phyloP scores from a whole-genome alignment of 2,113 vertebrate species.

The Microcebus griseorufus region DNA sequence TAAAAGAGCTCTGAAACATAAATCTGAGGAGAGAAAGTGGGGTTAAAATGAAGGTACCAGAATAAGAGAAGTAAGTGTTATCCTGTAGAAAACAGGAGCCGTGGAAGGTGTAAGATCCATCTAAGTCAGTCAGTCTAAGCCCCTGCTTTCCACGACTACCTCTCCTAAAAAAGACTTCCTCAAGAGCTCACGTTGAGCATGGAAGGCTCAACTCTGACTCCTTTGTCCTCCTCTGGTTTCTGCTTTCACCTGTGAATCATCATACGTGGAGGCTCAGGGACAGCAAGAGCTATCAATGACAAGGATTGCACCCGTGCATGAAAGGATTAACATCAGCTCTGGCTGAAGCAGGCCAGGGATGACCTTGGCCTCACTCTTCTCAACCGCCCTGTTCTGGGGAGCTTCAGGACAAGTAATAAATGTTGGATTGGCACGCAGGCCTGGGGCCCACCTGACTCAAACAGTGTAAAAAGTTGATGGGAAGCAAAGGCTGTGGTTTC shows the following conservation, averaged over 20 bases:
- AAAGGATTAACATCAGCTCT: background rate
- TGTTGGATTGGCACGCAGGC: background rate
- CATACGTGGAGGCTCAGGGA: background rate
- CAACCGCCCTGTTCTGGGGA: background rate
- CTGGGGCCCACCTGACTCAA: background rate
- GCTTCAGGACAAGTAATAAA: background rate
- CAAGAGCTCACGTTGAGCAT: background rate
- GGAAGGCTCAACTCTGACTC: background rate
- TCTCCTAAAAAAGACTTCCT: background rate
- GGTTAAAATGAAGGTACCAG: background rate
- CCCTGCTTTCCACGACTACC: background rate
- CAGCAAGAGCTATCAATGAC: background rate
- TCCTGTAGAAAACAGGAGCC: background rate
- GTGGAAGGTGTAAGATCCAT: background rate
- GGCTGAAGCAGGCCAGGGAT: background rate
- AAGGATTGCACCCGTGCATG: background rate
- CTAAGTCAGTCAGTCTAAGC: background rate
- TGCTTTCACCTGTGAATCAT: background rate
- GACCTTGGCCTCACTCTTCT: background rate
- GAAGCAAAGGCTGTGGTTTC: background rate
- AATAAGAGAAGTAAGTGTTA: background rate
- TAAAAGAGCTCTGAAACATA: background rate
- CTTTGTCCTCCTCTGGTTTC: background rate
- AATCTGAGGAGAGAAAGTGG: background rate
- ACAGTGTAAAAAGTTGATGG: background rate